Conservation (phyloP, 2,888 invertebrate species). For the Habroteleia sp. region DNA sequence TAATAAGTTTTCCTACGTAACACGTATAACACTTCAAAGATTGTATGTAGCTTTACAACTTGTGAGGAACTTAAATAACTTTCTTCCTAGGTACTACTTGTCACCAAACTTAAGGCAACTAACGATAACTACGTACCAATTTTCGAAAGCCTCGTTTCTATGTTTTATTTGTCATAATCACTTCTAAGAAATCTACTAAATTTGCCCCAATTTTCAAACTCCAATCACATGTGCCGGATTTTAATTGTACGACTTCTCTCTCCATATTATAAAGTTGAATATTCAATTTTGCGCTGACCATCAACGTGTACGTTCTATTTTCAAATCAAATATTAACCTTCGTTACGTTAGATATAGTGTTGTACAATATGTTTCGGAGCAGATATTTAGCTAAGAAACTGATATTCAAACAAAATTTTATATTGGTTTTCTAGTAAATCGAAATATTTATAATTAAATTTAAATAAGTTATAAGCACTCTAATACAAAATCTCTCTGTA, state of each 20-base stretch:
- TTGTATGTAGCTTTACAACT: conserved; percentile 36
- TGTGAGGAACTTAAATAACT: conserved; percentile 55
- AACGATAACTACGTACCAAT: conserved; percentile 65
- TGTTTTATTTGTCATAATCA: conserved; percentile 22
- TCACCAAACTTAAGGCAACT: conserved; percentile 53
- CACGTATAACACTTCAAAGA: conserved; percentile 32
- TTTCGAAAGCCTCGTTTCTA: conserved; percentile 37
- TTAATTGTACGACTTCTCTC: neutral
- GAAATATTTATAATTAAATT: neutral
- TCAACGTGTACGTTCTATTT: conserved; percentile 15
- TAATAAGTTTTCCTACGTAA: conserved; percentile 34
- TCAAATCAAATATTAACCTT: conserved; percentile 28
- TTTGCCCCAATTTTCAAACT: conserved; percentile 13
- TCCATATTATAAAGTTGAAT: neutral
- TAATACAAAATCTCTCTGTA: too few relatives aligned
- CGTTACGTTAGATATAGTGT: conserved; percentile 22
- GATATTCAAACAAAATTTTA: conserved; percentile 6
- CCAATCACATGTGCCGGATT: neutral
- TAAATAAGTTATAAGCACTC: neutral
- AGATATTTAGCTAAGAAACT: conserved; percentile 11
- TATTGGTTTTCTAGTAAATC: neutral
- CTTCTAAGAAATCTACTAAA: conserved; percentile 13
- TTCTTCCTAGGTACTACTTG: conserved; percentile 58
- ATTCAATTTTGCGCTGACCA: conserved; percentile 24
- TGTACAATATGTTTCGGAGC: neutral